A percentile compares a stretch with the other conserved stretches of the same genome.
These are phyloP conservation scores for Drosophila rhopaloa DNA, from an alignment of 1,140 invertebrate species.

Conservation along the genomic window DNA sequence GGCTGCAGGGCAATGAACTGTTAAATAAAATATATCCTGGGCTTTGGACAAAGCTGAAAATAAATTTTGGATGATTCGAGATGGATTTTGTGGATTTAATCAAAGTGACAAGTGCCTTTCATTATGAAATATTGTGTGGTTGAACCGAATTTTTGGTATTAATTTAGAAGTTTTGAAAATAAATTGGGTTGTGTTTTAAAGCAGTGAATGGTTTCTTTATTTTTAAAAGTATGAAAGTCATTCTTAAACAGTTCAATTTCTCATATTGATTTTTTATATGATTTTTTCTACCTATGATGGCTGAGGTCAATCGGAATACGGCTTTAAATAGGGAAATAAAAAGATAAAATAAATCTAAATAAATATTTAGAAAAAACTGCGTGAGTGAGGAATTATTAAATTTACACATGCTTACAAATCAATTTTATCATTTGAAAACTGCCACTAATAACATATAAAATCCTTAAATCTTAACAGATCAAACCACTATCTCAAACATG, in stretches of 20 bases:
- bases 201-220: background rate
- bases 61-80: slow-evolving; percentile 29
- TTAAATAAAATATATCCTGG: slow-evolving; percentile 52
- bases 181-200: background rate
- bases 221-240: too few relatives aligned
- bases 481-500: slow-evolving; percentile 3
- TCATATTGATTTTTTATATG: too few relatives aligned
- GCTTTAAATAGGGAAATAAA: too few relatives aligned
- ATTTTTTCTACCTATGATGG: too few relatives aligned
- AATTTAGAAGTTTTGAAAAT: background rate
- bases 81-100: slow-evolving; percentile 26
- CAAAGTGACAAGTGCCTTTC: slow-evolving; percentile 29
- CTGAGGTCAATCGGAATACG: too few relatives aligned
- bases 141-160: background rate
- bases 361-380: too few relatives aligned
- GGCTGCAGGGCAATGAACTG: slow-evolving; percentile 53
- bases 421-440: too few relatives aligned
- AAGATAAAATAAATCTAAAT: too few relatives aligned
- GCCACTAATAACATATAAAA: background rate
- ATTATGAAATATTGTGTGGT: slow-evolving; percentile 5
- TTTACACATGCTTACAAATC: too few relatives aligned
- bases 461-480: background rate
- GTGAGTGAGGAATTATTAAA: too few relatives aligned
- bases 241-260: too few relatives aligned
- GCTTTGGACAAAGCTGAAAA: slow-evolving; percentile 15